Conservation (phyloP, 1,140 invertebrate genomes). For the Cydia splendana region DNA sequence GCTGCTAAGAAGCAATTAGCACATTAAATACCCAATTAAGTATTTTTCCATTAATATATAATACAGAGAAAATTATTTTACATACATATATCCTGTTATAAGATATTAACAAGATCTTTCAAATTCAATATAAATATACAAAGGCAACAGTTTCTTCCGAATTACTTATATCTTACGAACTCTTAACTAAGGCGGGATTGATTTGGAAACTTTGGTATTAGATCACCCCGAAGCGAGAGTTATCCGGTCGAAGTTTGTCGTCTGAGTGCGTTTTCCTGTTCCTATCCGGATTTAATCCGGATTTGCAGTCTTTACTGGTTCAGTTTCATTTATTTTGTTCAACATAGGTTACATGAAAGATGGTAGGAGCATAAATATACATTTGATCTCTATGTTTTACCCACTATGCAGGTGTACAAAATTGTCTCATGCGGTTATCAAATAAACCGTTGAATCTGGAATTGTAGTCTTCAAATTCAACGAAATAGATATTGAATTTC, state of each 20-base stretch:
- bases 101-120: neutral
- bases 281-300: neutral
- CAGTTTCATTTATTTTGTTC: no score
- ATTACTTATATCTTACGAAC: neutral
- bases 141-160: neutral
- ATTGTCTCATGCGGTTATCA: no score
- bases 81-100: neutral
- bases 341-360: no score
- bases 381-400: no score
- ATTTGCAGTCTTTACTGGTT: neutral
- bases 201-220: constrained; percentile 15
- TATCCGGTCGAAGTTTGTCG: neutral
- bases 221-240: neutral
- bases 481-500: neutral
- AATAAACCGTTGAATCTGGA: constrained; percentile 5
- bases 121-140: neutral
- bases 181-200: neutral
- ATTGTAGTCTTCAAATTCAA: neutral
- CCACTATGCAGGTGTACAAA: no score
- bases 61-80: neutral
- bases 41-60: neutral
- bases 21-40: no score
- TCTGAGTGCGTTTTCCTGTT: constrained; percentile 6
- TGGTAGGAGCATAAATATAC: no score
- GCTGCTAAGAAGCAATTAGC: neutral